Base-by-base conservation (phyloP, 2,797 vertebrate species). In the Sarcoramphus papa region DNA sequence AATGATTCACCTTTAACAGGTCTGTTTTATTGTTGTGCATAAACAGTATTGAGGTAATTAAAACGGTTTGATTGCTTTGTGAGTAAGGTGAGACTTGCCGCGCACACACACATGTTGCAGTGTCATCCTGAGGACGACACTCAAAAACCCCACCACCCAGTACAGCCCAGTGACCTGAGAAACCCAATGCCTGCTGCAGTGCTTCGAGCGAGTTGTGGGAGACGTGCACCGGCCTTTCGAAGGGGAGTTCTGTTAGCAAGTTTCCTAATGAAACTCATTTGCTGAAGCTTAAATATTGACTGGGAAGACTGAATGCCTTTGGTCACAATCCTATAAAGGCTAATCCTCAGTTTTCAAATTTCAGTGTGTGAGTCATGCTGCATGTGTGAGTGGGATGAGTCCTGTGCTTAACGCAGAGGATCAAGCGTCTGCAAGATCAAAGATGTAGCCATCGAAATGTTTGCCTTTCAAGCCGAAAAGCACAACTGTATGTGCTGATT, bases 21-120 rank as follows among this genome's bases (percentile, higher is more conserved):
- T 74, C 70, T 78, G 31, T 19, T 87, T 74, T 75, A 76, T 84
- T 90, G 90, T 81, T 86, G 78, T 57, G 69, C 82, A 51, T 92
- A 81, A 94, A 93, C 56, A 88, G 76, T 64, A 77, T 12, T 82
- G 85, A 78, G 85, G 63, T 89, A 95, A 85, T 94, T 80, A 73
- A 95, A 91, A 64, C 5, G 59, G 33, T 64, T 96, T 65, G 80
- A 80, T 79, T 88, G 70, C 33, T 70, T 53, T 77, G 50, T 10
- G 27, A 67, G 74, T 62, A 57, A 28, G 23, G 53, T 40, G 63
- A 82, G 56, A 35, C 17, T 68, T 47, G 35, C 75, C 30, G 12
- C 53, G 7, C 27, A 3, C 2, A 2, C 9, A 5, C 7, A 4
- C 12, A 4, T 0, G 7, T 22, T 37, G 64, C 33, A 31, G 56